Conservation (phyloP, 2,797 vertebrate species). For the Presbytis comata region DNA sequence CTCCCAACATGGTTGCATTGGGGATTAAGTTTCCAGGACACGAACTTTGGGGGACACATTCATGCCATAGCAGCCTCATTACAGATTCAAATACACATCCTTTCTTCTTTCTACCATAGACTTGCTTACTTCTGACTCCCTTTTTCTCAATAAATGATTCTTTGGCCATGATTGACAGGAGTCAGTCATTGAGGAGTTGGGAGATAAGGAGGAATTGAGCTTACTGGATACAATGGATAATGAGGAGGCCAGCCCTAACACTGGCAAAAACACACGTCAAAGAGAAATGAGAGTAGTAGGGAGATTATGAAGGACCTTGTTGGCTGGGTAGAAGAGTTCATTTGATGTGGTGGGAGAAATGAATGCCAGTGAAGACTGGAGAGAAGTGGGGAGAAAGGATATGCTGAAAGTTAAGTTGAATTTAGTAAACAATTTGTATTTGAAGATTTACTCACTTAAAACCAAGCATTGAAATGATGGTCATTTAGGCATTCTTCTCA, state of each 20-base stretch:
- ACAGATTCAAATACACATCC: no score
- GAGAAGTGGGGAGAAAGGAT: neutral
- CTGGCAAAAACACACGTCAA: neutral
- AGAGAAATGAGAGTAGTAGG: neutral
- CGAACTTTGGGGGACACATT: neutral
- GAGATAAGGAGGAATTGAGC: neutral
- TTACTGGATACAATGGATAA: neutral
- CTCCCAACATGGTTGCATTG: neutral
- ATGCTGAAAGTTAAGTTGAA: neutral
- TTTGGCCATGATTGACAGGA: neutral
- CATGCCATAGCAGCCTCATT: neutral
- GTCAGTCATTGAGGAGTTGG: neutral
- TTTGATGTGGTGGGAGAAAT: no score
- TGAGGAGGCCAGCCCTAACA: neutral
- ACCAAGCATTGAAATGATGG: neutral
- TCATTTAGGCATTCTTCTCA: neutral
- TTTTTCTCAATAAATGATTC: neutral
- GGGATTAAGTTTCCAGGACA: neutral
- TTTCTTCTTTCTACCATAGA: neutral
- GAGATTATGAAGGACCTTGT: neutral
- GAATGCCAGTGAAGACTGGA: neutral
- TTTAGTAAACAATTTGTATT: neutral
- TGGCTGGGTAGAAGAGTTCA: neutral
- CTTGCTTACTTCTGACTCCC: neutral
- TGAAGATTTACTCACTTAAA: constrained; percentile 1